A percentile compares a stretch with the other conserved stretches of the same genome.
These are phyloP conservation scores for Platypus cylindrus DNA, from an alignment of 2,888 invertebrate species.

Conservation along the genomic window DNA sequence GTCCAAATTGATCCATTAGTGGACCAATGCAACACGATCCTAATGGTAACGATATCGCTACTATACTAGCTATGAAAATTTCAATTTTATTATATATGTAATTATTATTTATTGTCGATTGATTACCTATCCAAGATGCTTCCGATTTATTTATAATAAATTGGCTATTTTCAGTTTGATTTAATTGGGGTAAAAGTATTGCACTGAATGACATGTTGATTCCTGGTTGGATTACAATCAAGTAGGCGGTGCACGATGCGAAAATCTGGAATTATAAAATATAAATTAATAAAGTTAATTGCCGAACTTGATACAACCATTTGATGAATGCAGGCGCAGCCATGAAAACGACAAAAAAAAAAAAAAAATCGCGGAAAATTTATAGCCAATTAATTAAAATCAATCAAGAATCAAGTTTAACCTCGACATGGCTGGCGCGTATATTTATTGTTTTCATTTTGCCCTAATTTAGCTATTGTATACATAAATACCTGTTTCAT, in stretches of 20 bases:
- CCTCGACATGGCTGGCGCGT: not conserved
- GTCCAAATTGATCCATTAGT: constrained; percentile 43
- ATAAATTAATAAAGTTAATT: not conserved
- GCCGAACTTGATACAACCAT: too few relatives aligned
- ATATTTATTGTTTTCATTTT: constrained; percentile 1
- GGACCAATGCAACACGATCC: constrained; percentile 42
- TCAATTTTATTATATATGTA: too few relatives aligned
- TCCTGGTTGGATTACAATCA: constrained; percentile 42
- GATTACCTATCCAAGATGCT: constrained; percentile 45
- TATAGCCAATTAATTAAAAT: too few relatives aligned
- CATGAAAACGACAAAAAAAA: constrained; percentile 1
- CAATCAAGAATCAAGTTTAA: too few relatives aligned
- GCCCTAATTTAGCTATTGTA: not conserved
- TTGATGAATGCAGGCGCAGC: too few relatives aligned
- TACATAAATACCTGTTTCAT: constrained; percentile 14
- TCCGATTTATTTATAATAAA: constrained; percentile 35
- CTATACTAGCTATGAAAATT: constrained; percentile 41
- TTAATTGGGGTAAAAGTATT: constrained; percentile 40
- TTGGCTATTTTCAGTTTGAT: constrained; percentile 27
- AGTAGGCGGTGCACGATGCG: constrained; percentile 36
- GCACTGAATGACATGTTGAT: constrained; percentile 47
- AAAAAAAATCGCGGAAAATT: not conserved
- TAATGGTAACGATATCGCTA: constrained; percentile 40
- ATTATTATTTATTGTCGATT: too few relatives aligned
- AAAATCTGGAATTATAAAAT: constrained; percentile 29